Evolutionary conservation across 2,888 invertebrate species (phyloP), one percentile per base, ranked within the genome.

Genomic region (Dorcus parallelipipedus): DNA sequence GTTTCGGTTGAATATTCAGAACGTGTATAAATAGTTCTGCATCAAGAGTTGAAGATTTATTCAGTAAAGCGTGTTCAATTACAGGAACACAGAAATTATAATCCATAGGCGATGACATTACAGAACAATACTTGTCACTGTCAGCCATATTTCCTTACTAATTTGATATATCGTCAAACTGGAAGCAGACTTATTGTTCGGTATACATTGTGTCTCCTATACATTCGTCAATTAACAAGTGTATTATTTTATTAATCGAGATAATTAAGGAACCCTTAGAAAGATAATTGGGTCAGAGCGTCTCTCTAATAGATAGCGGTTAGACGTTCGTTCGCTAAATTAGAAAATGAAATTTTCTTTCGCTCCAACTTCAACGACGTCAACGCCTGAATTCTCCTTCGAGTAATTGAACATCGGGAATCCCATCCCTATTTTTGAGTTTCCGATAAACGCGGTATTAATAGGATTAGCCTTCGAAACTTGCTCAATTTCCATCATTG

Each of bases 121-220:
- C 65, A 61, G 67, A 69, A 71, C 69, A 71, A 70, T 72, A 70
- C 69, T 68, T 70, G 71, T 72, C 71, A 69, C 64, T 67, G 68
- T 70, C 71, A 70, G 10, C 64, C 65, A 65, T 64, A 64, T 67
- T 70, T 67, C 68, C 68, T 63, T 56, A 64, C 62, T 69, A 71
- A 71, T 71, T 71, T 71, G 69, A 72, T 71, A 71, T 68, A 72
- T 71, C 66, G 63, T 64, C 62, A 65, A 69, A 70, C 69, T 68
- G 67, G 66, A 70, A 65, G 60, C 59, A 54, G 59, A 67, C 60
- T 65, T 62, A 64, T 65, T 64, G 61, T 65, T 63, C 59, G 52
- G 52, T 38, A 26, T 49, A 23, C 26, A 49, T 38, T 33, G 14
- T 49, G 49, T 49, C 9, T 33, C 26, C 9, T 49, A 49, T 49